Evolutionary conservation across 1,140 invertebrate genomes (phyloP).

Genomic region (Scaptomyza montana): DNA sequence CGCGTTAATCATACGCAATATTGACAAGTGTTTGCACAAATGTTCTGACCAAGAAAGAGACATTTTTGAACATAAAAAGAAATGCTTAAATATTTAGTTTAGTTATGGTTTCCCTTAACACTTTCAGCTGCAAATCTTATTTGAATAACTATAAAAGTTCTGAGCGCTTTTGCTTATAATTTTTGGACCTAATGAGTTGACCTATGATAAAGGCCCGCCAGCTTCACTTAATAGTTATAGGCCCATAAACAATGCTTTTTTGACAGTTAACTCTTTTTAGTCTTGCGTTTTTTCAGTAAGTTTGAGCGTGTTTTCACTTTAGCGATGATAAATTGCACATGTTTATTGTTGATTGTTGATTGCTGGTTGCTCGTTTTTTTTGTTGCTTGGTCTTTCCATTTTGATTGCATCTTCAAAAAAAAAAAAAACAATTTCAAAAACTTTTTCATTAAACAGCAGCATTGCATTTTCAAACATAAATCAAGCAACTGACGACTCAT

Average conservation of each 20-base stretch:
- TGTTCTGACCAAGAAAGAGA: conserved; percentile 47
- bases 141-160: conserved; percentile 62
- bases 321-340: conserved; percentile 73
- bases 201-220: conserved; percentile 34
- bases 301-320: conserved; percentile 71
- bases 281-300: conserved; percentile 3
- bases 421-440: conserved; percentile 18
- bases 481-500: conserved; percentile 67
- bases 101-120: conserved; percentile 47
- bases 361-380: conserved; percentile 4
- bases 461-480: conserved; percentile 74
- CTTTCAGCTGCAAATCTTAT: conserved; percentile 39
- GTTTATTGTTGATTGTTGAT: conserved; percentile 36
- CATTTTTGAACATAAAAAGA: background rate
- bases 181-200: conserved; percentile 61
- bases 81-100: conserved; percentile 35
- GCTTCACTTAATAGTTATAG: conserved; percentile 60
- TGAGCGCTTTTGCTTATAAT: conserved; percentile 51
- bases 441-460: conserved; percentile 7
- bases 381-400: conserved; percentile 37
- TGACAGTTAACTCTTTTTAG: conserved; percentile 29
- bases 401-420: conserved; percentile 64
- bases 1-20: conserved; percentile 63
- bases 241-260: conserved; percentile 70
- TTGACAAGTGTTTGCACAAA: conserved; percentile 61